Percentiles rank a stretch among this genome's conserved stretches.
These are phyloP conservation scores for Neosilurus hyrtlii DNA, from an alignment of 2,797 vertebrate genomes.

Conservation along the genomic window DNA sequence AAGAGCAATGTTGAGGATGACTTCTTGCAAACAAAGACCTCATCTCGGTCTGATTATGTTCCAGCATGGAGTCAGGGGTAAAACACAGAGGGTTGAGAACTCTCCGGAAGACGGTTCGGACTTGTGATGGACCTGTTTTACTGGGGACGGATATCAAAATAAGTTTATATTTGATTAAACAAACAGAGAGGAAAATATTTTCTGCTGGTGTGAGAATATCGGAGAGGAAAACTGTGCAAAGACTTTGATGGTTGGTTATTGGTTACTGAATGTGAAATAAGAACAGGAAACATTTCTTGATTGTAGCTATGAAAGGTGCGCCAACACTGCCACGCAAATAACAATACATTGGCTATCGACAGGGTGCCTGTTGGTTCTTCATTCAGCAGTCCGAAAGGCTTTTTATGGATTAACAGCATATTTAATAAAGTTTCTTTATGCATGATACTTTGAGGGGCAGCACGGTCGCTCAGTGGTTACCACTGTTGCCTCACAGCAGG, in stretches of 20 bases:
- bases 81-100: neutral
- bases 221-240: neutral
- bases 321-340: conserved; percentile 37
- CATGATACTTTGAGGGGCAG: neutral
- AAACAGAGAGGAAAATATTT: conserved; percentile 5
- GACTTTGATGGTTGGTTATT: neutral
- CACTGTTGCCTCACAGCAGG: no score
- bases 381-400: neutral
- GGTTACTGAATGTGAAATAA: conserved; percentile 26
- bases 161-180: conserved; percentile 15
- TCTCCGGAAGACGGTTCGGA: neutral
- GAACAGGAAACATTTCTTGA: conserved; percentile 5
- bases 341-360: neutral
- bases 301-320: conserved; percentile 7
- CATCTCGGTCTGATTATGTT: neutral
- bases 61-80: neutral
- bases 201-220: neutral
- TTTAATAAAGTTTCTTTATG: neutral
- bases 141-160: neutral
- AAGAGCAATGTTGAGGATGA: conserved; percentile 71
- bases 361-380: neutral
- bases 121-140: neutral
- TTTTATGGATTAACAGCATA: neutral
- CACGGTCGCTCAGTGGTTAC: no score
- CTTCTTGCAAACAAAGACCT: neutral